phyloP scores from a whole-genome alignment of 2,888 invertebrate genomes.

The Electrophaes corylata region DNA sequence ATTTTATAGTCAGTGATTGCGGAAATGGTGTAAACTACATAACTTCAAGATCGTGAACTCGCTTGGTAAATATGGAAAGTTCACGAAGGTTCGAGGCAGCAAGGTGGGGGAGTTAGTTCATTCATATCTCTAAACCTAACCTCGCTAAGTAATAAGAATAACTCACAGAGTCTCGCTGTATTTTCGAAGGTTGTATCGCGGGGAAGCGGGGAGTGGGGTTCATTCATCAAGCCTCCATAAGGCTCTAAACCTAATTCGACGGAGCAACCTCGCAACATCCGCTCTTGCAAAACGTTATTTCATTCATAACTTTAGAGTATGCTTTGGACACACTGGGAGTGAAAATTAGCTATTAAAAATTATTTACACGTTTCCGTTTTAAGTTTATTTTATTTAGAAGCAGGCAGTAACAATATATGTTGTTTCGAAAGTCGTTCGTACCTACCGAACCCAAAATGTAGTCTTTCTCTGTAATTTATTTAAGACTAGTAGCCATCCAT shows the following conservation, averaged over 20 bases:
- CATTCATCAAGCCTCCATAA: constrained; percentile 83
- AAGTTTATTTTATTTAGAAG: no score
- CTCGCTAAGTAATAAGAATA: neutral
- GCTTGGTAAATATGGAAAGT: constrained; percentile 1
- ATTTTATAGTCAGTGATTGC: neutral
- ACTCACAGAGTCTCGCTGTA: constrained; percentile 6
- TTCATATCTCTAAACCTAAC: constrained; percentile 16
- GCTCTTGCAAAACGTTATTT: constrained; percentile 84
- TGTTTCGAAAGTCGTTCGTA: no score
- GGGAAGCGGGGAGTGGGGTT: constrained; percentile 50
- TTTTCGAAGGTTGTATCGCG: constrained; percentile 27
- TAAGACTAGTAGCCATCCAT: no score
- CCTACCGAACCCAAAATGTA: no score
- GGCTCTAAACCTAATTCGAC: constrained; percentile 84
- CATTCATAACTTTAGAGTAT: constrained; percentile 78
- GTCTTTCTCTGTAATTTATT: no score
- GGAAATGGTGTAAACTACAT: neutral
- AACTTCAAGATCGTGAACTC: neutral
- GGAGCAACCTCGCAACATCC: constrained; percentile 83
- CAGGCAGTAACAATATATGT: no score
- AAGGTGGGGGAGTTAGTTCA: constrained; percentile 16
- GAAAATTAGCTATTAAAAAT: neutral
- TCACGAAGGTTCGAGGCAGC: constrained; percentile 23
- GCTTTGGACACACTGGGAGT: constrained; percentile 61
- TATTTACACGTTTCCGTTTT: neutral